Conservation (phyloP, 2,113 vertebrate genomes). For the Pollachius pollachius region DNA sequence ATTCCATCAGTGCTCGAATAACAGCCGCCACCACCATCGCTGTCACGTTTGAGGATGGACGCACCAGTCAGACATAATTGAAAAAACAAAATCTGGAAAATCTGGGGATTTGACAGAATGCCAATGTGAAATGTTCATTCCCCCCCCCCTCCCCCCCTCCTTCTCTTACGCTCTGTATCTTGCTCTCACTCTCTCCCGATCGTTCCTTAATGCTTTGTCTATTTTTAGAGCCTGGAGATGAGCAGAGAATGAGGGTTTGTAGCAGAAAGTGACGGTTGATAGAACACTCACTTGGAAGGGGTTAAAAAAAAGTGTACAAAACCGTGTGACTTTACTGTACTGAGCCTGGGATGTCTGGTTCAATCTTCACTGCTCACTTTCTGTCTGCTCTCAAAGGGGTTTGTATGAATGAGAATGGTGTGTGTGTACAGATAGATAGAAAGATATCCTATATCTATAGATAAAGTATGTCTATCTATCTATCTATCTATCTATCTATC, state of each 20-base stretch:
- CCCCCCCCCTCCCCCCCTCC: conserved; percentile 11
- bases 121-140: conserved; percentile 26
- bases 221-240: conserved; percentile 44
- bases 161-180: conserved; percentile 5
- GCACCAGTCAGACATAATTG: conserved; percentile 55
- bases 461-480: no score
- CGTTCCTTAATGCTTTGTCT: conserved; percentile 14
- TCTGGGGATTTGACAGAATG: conserved; percentile 31
- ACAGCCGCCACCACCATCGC: conserved; percentile 15
- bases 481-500: no score
- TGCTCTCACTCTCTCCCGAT: not conserved
- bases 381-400: no score
- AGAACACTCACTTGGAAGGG: conserved; percentile 23
- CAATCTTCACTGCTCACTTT: no score
- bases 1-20: conserved; percentile 35
- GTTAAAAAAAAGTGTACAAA: not conserved
- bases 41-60: conserved; percentile 29
- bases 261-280: conserved; percentile 14
- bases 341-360: no score
- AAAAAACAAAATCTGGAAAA: conserved; percentile 31
- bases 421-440: no score
- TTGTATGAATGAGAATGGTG: no score
- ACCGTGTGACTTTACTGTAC: conserved; percentile 1
- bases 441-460: no score
- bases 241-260: conserved; percentile 29